phyloP scores from a whole-genome alignment of 2,113 vertebrate genomes.

The Camelus dromedarius region DNA sequence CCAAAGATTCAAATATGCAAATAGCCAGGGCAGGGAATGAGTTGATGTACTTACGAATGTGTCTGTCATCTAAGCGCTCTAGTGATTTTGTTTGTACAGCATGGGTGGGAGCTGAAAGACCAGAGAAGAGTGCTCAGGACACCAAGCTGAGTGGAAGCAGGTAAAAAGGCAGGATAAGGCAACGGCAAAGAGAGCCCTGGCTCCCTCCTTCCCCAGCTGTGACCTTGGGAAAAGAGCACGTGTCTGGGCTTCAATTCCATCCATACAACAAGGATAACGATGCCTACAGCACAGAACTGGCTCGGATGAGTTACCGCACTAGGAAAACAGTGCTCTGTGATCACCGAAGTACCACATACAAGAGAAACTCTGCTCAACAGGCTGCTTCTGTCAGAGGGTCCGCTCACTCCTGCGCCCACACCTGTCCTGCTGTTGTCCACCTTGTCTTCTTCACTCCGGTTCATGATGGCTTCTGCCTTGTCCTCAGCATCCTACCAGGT shows the following conservation, averaged over 20 bases:
- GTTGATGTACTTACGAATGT: background rate
- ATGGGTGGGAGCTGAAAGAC: background rate
- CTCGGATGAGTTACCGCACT: background rate
- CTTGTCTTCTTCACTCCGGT: background rate
- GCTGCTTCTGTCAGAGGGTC: background rate
- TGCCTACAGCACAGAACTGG: accelerated
- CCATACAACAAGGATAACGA: accelerated
- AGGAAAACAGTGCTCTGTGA: background rate
- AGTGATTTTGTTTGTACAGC: background rate
- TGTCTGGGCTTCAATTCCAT: background rate
- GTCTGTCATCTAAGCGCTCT: background rate
- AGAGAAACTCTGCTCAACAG: accelerated
- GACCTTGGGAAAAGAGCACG: background rate
- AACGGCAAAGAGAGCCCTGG: background rate
- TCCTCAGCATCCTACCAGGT: background rate
- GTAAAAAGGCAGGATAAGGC: background rate
- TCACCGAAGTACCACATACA: background rate
- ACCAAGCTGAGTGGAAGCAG: background rate
- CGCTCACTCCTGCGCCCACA: accelerated
- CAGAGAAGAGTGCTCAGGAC: background rate
- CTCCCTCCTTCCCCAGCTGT: background rate
- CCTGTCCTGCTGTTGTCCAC: accelerated
- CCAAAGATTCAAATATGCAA: background rate
- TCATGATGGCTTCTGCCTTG: accelerated
- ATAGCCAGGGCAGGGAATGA: background rate